A percentile compares a stretch with the other conserved stretches of the same genome.
Evolutionary conservation across 2,113 vertebrate genomes (phyloP).

Genomic region (Hydrolagus affinis): DNA sequence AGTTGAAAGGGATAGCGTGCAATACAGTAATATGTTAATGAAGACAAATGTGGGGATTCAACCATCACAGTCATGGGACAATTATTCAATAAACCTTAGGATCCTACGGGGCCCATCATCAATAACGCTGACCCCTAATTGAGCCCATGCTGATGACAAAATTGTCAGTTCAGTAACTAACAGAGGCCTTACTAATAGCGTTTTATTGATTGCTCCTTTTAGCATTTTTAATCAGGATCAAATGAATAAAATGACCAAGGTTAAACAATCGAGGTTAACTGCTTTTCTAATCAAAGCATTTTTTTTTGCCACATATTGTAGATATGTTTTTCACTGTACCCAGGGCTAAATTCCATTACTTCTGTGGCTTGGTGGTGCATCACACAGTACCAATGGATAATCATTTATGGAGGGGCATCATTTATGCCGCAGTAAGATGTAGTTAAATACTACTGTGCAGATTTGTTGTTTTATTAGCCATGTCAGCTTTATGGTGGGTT

Average conservation of each 20-base stretch:
- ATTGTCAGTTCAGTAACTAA: background rate
- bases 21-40: background rate
- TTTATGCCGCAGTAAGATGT: background rate
- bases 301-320: background rate
- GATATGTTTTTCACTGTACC: background rate
- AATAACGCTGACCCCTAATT: background rate
- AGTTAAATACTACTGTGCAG: background rate
- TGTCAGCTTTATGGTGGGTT: background rate
- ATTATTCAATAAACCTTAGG: constrained; percentile 6
- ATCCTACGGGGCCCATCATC: background rate
- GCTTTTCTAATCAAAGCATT: background rate
- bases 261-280: background rate
- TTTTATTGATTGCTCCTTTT: background rate
- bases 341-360: background rate
- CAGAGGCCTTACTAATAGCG: background rate
- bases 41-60: background rate
- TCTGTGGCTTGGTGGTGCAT: background rate
- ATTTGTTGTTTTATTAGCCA: background rate
- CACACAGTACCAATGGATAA: background rate
- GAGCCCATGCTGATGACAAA: background rate
- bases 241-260: background rate
- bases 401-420: background rate
- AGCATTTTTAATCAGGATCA: background rate
- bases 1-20: background rate
- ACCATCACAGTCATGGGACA: background rate